Base-by-base conservation (phyloP, 2,888 invertebrate species). In the Mimumesa dahlbomi region DNA sequence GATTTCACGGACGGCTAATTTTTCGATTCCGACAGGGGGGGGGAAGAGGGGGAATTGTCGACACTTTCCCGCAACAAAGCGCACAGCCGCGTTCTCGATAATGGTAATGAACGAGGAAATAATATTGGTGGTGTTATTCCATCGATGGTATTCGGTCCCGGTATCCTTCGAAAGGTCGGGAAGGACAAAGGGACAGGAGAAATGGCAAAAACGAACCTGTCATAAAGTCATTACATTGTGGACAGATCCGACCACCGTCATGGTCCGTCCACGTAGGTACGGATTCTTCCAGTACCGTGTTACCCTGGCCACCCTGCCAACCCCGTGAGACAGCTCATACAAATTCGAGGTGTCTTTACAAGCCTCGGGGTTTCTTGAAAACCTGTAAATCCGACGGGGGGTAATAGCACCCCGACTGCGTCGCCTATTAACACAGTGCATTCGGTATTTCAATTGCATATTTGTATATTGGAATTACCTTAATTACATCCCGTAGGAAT, bases 181-280 rank as follows among this genome's bases (percentile, higher is more conserved):
- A 19, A 2, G 48, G 21, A 49, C 62, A 58, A 62, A 38, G 13
- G 18, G n/a, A 1, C 3, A 14, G 29, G 31, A 13, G 21, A 2
- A 18, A 34, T 3, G 13, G 42, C 11, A 9, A 19, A n/a, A 63
- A 50, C 40, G 31, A 42, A 50, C 48, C 73, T 64, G 67, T 69
- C 77, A 62, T 82, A 80, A 84, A 82, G 74, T 81, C 75, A 84
- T 81, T 83, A 82, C 57, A 56, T 79, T 77, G 80, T 73, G 80
- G 81, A 81, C 75, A 77, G 74, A 69, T 79, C 65, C 62, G 73
- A 75, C 76, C 76, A 74, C 75, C 63, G 73, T 68, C 75, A 65
- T 50, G 73, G 69, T 67, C 14, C 48, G 11, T 42, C 19, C 29
- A 19, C 11, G 43, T 53, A 53, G 62, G 36, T 53, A 59, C 46